A percentile compares a stretch with the other conserved stretches of the same genome.
Evolutionary conservation across 2,797 vertebrate genomes (phyloP).

Genomic region (Poeciliopsis infans): DNA sequence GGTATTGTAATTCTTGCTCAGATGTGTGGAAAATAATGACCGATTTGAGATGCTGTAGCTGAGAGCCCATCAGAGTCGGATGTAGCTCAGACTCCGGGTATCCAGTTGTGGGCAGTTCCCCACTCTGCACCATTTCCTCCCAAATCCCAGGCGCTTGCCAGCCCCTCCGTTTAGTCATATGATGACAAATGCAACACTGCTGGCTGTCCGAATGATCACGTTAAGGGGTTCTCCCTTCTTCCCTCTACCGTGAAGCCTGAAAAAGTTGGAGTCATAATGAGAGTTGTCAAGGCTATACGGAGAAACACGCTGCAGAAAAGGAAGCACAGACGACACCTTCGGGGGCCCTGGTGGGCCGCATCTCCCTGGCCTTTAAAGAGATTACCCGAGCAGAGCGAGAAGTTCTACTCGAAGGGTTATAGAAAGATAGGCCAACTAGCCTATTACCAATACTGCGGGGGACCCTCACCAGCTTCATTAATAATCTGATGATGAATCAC

Average conservation of each 20-base stretch:
- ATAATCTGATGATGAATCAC: constrained; percentile 88
- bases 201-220: constrained; percentile 70
- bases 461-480: constrained; percentile 83
- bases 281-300: constrained; percentile 77
- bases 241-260: constrained; percentile 60
- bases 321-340: constrained; percentile 57
- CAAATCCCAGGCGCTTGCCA: constrained; percentile 38
- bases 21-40: constrained; percentile 32
- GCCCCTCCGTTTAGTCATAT: constrained; percentile 72
- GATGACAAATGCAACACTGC: constrained; percentile 76
- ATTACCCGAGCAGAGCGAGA: constrained; percentile 83
- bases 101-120: constrained; percentile 35
- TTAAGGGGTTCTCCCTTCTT: constrained; percentile 59
- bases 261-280: constrained; percentile 77
- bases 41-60: constrained; percentile 48
- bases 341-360: constrained; percentile 72
- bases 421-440: constrained; percentile 79
- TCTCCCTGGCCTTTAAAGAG: constrained; percentile 82
- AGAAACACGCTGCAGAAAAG: constrained; percentile 49
- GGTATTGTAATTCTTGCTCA: constrained; percentile 41
- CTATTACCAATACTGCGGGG: constrained; percentile 83
- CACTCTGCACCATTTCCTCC: constrained; percentile 58
- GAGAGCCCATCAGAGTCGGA: constrained; percentile 34
- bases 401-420: constrained; percentile 78
- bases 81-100: constrained; percentile 48